Conservation (phyloP, 2,113 vertebrate genomes). For the Coptodon rendalli region DNA sequence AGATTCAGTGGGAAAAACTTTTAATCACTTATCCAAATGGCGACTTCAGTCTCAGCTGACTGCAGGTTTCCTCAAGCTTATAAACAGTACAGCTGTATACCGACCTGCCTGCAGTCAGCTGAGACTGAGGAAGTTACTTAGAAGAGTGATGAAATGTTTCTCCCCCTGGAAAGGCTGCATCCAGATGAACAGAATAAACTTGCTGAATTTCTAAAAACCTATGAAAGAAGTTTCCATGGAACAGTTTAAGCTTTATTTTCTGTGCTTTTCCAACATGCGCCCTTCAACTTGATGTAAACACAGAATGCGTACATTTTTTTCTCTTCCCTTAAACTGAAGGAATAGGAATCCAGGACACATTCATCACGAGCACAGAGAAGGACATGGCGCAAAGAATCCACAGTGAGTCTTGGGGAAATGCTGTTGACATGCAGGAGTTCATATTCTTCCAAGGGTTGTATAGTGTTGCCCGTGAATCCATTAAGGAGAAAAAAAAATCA, state of each 20-base stretch:
- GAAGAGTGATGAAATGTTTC: neutral
- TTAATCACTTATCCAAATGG: neutral
- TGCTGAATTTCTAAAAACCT: neutral
- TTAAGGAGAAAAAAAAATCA: rapidly evolving
- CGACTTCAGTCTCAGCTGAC: neutral
- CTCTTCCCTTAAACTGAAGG: neutral
- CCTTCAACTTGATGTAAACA: neutral
- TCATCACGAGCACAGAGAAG: neutral
- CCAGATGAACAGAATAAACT: neutral
- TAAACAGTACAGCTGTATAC: neutral
- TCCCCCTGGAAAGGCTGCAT: neutral
- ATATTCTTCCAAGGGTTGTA: neutral
- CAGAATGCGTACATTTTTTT: rapidly evolving
- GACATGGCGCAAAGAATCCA: neutral
- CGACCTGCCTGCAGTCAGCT: neutral
- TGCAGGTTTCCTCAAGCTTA: neutral
- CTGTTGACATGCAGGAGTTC: neutral
- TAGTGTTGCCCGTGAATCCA: neutral
- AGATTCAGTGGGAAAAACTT: neutral
- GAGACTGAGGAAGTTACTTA: neutral
- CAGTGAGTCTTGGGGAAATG: neutral
- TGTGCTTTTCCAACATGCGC: rapidly evolving
- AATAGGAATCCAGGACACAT: neutral
- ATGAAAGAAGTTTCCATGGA: neutral
- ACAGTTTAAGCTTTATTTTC: neutral